phyloP scores from a whole-genome alignment of 2,797 vertebrate genomes.

The Ptychadena robeensis region DNA sequence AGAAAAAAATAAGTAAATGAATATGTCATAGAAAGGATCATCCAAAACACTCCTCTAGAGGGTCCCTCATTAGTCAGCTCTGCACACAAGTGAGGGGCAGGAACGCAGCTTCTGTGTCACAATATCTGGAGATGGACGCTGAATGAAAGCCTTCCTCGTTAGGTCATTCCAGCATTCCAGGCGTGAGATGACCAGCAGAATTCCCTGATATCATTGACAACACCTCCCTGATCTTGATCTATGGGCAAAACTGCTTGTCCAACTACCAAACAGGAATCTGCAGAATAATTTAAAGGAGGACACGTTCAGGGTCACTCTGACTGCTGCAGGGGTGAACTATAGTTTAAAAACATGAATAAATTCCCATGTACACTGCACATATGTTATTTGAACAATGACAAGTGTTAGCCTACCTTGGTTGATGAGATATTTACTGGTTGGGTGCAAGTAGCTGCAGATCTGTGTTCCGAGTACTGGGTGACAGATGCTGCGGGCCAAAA shows the following conservation, averaged over 20 bases:
- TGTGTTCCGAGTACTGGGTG: too few relatives aligned
- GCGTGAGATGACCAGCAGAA: background rate
- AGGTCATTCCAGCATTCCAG: slow-evolving; percentile 2
- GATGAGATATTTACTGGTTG: too few relatives aligned
- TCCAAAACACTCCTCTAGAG: background rate
- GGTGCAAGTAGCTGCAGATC: too few relatives aligned
- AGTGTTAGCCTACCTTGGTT: background rate
- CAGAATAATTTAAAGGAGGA: too few relatives aligned
- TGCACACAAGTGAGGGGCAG: background rate
- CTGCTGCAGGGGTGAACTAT: too few relatives aligned
- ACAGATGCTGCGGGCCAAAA: too few relatives aligned
- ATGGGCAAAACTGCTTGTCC: background rate
- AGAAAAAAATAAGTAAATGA: background rate
- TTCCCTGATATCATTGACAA: background rate
- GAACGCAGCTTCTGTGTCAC: background rate
- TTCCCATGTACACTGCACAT: too few relatives aligned
- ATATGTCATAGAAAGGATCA: background rate
- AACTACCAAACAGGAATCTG: too few relatives aligned
- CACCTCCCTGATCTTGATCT: background rate
- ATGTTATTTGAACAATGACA: slow-evolving; percentile 4
- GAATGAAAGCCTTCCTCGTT: background rate
- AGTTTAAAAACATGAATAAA: too few relatives aligned
- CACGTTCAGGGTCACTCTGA: too few relatives aligned
- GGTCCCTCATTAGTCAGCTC: background rate
- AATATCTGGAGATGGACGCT: background rate